phyloP scores from a whole-genome alignment of 2,888 invertebrate species.

The Alentia gelatinosa region DNA sequence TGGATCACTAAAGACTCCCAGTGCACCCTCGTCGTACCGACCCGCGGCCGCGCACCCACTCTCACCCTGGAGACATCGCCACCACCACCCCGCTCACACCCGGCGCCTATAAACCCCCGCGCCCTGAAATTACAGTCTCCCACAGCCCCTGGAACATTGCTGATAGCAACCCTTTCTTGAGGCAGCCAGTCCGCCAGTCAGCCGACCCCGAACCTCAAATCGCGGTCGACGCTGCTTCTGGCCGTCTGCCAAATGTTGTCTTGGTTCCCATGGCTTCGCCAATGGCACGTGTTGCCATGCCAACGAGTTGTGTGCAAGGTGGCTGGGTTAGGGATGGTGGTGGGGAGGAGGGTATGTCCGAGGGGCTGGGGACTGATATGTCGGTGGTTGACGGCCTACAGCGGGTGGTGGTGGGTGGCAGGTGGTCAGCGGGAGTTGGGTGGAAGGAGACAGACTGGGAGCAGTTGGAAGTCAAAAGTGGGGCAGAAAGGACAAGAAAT shows the following conservation, averaged over 20 bases:
- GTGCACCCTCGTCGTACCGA: neutral
- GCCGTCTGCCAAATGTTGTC: neutral
- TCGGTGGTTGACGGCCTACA: too few relatives aligned
- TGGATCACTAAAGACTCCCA: neutral
- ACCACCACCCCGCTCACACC: neutral
- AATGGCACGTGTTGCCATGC: constrained; percentile 33
- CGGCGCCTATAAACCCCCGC: neutral
- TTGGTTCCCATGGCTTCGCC: constrained; percentile 11
- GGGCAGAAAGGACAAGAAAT: too few relatives aligned
- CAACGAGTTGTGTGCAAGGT: neutral
- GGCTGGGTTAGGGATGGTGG: neutral
- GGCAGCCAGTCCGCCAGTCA: neutral
- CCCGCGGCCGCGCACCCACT: neutral
- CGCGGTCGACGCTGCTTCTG: neutral
- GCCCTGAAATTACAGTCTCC: too few relatives aligned
- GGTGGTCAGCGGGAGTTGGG: too few relatives aligned
- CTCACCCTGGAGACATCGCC: neutral
- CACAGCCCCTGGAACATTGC: too few relatives aligned
- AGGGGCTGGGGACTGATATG: too few relatives aligned
- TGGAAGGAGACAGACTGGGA: too few relatives aligned
- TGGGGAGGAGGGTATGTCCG: too few relatives aligned
- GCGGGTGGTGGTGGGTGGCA: too few relatives aligned
- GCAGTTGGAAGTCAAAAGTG: too few relatives aligned
- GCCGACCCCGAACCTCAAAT: neutral
- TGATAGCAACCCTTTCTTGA: neutral